Percentiles rank a stretch among this genome's conserved stretches.
phyloP scores from a whole-genome alignment of 2,888 invertebrate species.

The Andrena praecox region DNA sequence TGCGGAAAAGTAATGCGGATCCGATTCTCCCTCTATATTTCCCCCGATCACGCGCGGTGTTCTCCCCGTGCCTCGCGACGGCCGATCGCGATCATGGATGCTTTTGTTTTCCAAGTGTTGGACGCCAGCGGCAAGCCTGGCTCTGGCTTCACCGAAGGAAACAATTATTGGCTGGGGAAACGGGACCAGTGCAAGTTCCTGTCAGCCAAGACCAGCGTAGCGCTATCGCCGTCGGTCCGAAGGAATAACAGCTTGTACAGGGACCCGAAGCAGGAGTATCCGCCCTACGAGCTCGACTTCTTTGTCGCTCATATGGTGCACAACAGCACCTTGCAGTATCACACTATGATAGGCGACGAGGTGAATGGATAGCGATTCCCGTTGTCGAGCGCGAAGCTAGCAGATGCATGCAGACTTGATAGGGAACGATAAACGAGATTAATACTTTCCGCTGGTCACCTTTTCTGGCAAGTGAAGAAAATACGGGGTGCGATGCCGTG shows the following conservation, averaged over 20 bases:
- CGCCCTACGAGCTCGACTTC: constrained; percentile 83
- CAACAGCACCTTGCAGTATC: constrained; percentile 84
- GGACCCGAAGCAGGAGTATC: constrained; percentile 80
- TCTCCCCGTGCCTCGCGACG: no score
- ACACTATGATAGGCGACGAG: constrained; percentile 83
- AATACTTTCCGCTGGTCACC: no score
- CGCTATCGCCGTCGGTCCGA: constrained; percentile 72
- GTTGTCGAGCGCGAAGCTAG: no score
- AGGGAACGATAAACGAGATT: no score
- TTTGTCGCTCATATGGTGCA: constrained; percentile 83
- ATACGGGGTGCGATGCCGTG: no score
- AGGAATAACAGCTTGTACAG: constrained; percentile 77
- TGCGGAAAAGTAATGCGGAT: not conserved
- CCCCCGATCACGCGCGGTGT: no score
- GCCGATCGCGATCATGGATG: not conserved
- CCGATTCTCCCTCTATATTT: not conserved
- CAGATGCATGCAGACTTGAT: no score
- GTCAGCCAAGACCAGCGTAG: constrained; percentile 74
- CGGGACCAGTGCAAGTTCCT: constrained; percentile 86
- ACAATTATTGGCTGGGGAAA: constrained; percentile 88
- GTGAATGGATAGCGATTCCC: constrained; percentile 70
- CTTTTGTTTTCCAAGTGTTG: constrained; percentile 82
- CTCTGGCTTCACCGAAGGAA: constrained; percentile 87
- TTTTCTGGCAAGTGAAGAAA: no score
- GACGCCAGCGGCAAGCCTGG: constrained; percentile 87